Evolutionary conservation across 2,113 vertebrate species (phyloP).

Genomic region (Pholis gunnellus): DNA sequence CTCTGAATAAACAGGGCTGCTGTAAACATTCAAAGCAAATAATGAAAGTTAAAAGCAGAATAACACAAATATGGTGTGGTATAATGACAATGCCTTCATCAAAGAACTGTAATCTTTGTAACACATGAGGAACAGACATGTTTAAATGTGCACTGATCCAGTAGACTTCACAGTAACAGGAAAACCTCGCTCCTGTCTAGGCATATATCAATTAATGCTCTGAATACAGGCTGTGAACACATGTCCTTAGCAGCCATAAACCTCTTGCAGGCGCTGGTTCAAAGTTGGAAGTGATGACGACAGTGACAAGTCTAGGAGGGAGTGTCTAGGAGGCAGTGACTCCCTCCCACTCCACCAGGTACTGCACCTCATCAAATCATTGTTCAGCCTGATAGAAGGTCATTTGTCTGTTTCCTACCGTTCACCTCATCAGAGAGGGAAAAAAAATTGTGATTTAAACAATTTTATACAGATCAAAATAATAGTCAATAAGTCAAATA

Average conservation of each 20-base stretch:
- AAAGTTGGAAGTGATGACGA: conserved; percentile 25
- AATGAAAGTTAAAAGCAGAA: conserved; percentile 28
- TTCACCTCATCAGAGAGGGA: conserved; percentile 1
- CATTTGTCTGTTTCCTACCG: background rate
- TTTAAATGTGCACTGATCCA: conserved; percentile 47
- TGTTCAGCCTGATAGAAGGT: background rate
- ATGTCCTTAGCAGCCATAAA: conserved; percentile 34
- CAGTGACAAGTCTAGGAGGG: conserved; percentile 89
- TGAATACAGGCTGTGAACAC: conserved; percentile 40
- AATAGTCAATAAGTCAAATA: background rate
- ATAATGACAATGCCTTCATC: conserved; percentile 21
- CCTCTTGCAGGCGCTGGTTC: conserved; percentile 39
- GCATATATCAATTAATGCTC: conserved; percentile 65
- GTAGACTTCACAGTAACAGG: conserved; percentile 57
- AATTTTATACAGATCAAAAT: background rate
- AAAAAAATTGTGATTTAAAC: background rate
- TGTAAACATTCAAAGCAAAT: conserved; percentile 53
- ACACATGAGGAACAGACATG: conserved; percentile 10
- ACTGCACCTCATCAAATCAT: conserved; percentile 89
- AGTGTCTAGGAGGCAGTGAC: conserved; percentile 97
- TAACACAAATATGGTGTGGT: conserved; percentile 28
- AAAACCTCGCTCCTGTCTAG: conserved; percentile 34
- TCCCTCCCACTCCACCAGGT: conserved; percentile 99
- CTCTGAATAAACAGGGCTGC: conserved; percentile 21
- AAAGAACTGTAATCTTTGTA: conserved; percentile 13